phyloP scores from a whole-genome alignment of 2,888 invertebrate species.

The Platycnemis pennipes region DNA sequence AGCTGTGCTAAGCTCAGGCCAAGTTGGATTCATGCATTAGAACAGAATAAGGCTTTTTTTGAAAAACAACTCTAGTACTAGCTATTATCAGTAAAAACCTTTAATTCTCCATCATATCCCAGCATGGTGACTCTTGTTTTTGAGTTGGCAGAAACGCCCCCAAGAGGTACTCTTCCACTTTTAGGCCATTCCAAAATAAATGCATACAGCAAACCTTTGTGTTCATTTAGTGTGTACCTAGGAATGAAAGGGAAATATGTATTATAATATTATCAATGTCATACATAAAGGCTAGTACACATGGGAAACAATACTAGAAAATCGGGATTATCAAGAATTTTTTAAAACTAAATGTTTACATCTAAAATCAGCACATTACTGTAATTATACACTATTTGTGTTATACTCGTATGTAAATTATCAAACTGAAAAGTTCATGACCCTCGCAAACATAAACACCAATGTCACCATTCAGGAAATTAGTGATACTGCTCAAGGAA shows the following conservation, averaged over 20 bases:
- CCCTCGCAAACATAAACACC: too few relatives aligned
- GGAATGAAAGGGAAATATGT: not conserved
- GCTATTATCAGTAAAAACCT: not conserved
- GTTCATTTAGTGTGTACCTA: conserved; percentile 57
- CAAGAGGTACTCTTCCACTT: conserved; percentile 80
- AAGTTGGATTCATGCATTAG: too few relatives aligned
- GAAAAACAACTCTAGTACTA: not conserved
- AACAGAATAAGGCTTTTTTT: not conserved
- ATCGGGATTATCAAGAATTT: too few relatives aligned
- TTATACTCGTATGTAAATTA: too few relatives aligned
- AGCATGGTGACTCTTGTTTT: not conserved
- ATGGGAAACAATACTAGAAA: too few relatives aligned
- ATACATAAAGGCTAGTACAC: not conserved
- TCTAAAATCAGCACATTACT: too few relatives aligned
- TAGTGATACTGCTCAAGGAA: too few relatives aligned
- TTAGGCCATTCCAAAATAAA: conserved; percentile 87
- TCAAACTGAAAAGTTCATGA: too few relatives aligned
- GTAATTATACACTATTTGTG: too few relatives aligned
- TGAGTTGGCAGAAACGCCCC: not conserved
- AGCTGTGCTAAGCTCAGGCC: too few relatives aligned
- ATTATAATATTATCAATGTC: not conserved
- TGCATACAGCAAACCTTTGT: conserved; percentile 82
- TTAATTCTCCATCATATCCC: not conserved
- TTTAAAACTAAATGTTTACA: too few relatives aligned
- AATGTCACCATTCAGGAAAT: too few relatives aligned